Conservation (phyloP, 2,797 vertebrate genomes). For the Urophycis tenuis region DNA sequence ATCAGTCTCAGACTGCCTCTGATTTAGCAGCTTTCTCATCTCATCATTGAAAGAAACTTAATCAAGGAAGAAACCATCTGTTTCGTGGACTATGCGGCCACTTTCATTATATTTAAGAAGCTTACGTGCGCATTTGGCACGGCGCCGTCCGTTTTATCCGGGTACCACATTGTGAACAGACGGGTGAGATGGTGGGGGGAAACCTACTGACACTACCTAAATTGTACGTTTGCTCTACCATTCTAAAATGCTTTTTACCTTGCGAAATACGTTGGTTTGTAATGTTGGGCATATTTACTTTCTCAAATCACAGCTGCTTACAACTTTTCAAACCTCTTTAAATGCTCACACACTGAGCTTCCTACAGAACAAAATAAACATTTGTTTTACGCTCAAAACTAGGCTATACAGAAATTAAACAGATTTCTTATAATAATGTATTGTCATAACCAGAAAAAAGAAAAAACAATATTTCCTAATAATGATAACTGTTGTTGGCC, state of each 20-base stretch:
- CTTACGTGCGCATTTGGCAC: constrained; percentile 56
- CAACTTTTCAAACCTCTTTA: too few relatives aligned
- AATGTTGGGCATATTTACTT: not conserved
- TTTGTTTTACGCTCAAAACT: not conserved
- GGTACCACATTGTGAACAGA: constrained; percentile 31
- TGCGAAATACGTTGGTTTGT: not conserved
- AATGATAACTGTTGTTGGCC: not conserved
- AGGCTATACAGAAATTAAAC: not conserved
- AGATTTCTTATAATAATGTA: not conserved
- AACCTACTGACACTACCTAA: not conserved
- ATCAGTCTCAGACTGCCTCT: constrained; percentile 11
- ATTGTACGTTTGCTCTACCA: not conserved
- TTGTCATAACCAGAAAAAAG: not conserved
- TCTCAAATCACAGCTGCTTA: not conserved
- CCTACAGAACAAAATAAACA: not conserved
- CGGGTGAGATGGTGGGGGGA: not conserved
- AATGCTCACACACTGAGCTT: not conserved
- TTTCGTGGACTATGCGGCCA: constrained; percentile 56
- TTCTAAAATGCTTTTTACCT: not conserved
- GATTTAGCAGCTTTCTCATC: constrained; percentile 28
- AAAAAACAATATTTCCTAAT: too few relatives aligned
- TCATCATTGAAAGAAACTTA: constrained; percentile 61
- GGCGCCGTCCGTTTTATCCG: constrained; percentile 9
- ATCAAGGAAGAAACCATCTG: constrained; percentile 74
- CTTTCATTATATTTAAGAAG: constrained; percentile 70